These are phyloP conservation scores for Enteromius unitaeniatus DNA, from an alignment of 2,797 vertebrate genomes.

Conservation along the genomic window DNA sequence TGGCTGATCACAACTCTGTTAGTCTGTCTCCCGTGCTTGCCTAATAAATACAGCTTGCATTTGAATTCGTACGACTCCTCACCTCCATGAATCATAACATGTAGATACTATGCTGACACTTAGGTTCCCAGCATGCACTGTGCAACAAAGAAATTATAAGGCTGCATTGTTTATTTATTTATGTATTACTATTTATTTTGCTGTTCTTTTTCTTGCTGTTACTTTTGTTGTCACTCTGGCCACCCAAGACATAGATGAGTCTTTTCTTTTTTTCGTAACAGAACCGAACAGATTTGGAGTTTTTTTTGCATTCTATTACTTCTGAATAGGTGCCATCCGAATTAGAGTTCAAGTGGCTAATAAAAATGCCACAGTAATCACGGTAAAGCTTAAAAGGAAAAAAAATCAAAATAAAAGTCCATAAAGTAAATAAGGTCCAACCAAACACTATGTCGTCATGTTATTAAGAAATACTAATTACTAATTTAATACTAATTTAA, in stretches of 20 bases:
- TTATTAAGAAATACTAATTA: not conserved
- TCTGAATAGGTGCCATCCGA: not conserved
- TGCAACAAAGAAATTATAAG: not conserved
- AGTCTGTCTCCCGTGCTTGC: too few species aligned
- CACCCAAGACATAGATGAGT: not conserved
- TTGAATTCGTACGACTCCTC: too few species aligned
- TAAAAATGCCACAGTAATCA: not conserved
- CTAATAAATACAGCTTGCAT: too few species aligned
- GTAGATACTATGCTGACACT: not conserved
- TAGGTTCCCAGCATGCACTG: not conserved
- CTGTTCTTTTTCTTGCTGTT: not conserved
- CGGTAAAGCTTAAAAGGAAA: not conserved
- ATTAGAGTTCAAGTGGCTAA: not conserved
- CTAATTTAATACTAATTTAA: not conserved
- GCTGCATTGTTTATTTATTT: not conserved
- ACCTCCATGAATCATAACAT: too few species aligned
- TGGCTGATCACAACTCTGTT: too few species aligned
- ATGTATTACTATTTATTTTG: not conserved
- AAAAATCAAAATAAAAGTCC: not conserved
- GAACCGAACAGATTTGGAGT: not conserved
- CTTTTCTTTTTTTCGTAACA: not conserved
- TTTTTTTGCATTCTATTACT: not conserved
- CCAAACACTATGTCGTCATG: not conserved
- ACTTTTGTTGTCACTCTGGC: not conserved
- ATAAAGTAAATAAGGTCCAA: not conserved